Conservation (phyloP, 2,888 invertebrate species). For the Fragum sueziense region DNA sequence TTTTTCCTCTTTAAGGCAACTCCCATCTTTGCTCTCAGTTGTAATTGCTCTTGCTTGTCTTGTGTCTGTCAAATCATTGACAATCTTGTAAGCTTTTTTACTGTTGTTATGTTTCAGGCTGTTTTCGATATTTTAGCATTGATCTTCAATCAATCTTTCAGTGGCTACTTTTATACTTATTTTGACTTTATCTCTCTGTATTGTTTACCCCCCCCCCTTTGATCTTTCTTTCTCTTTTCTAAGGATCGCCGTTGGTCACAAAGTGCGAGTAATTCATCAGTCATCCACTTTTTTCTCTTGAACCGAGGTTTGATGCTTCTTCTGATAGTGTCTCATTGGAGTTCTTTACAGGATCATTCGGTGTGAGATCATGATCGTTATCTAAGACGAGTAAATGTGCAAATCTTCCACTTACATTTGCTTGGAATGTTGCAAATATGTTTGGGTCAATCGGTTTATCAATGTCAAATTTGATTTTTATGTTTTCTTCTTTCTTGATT, state of each 20-base stretch:
- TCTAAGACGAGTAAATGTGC: background rate
- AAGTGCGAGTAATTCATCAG: background rate
- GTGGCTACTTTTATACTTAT: too few relatives aligned
- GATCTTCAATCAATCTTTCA: too few relatives aligned
- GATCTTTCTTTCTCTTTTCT: slow-evolving; percentile 10
- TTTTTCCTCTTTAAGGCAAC: slow-evolving; percentile 25
- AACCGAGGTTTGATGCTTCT: background rate
- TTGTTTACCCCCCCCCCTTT: background rate
- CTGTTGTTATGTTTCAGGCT: too few relatives aligned
- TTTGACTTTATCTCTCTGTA: slow-evolving; percentile 24
- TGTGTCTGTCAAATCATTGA: too few relatives aligned
- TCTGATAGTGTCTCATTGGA: slow-evolving; percentile 10
- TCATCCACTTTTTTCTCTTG: slow-evolving; percentile 19
- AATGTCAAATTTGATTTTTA: slow-evolving; percentile 24
- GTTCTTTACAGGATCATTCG: background rate
- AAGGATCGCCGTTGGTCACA: slow-evolving; percentile 26
- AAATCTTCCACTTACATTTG: slow-evolving; percentile 14
- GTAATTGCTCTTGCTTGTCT: too few relatives aligned
- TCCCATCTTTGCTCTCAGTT: too few relatives aligned
- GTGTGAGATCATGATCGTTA: too few relatives aligned
- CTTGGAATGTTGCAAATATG: slow-evolving; percentile 9
- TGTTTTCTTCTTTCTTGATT: slow-evolving; percentile 17
- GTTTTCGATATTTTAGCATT: too few relatives aligned
- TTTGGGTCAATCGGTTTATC: slow-evolving; percentile 29
- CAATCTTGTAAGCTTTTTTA: too few relatives aligned